Conservation (phyloP, 1,140 invertebrate species). For the Orchestia grillus region DNA sequence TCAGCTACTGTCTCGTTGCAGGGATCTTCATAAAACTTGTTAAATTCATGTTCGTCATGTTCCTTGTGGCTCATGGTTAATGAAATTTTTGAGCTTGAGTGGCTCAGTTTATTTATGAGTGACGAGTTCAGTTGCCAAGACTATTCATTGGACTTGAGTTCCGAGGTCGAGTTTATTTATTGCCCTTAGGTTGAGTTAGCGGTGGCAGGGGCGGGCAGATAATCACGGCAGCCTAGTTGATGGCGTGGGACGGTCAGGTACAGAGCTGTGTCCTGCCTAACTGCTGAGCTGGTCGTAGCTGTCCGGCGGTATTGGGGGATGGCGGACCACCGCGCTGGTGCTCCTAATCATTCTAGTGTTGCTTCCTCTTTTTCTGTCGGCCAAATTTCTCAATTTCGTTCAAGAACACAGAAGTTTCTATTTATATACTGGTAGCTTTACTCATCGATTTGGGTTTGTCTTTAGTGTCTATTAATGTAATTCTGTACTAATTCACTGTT, state of each 20-base stretch:
- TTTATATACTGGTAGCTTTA: neutral
- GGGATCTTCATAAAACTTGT: neutral
- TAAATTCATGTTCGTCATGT: neutral
- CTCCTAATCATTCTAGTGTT: neutral
- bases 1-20: too few species aligned
- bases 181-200: neutral
- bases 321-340: neutral
- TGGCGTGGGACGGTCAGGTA: neutral
- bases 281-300: neutral
- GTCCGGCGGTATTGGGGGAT: neutral
- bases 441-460: neutral
- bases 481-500: neutral
- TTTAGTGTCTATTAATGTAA: neutral
- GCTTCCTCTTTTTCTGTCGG: neutral
- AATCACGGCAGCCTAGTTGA: neutral
- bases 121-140: neutral
- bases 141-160: neutral
- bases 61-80: neutral
- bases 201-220: neutral
- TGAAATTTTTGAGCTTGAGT: neutral
- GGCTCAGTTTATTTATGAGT: neutral
- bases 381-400: neutral
- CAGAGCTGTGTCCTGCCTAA: constrained; percentile 2
- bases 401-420: neutral
- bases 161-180: neutral